phyloP scores from a whole-genome alignment of 2,797 vertebrate genomes.

The Selene dorsalis region DNA sequence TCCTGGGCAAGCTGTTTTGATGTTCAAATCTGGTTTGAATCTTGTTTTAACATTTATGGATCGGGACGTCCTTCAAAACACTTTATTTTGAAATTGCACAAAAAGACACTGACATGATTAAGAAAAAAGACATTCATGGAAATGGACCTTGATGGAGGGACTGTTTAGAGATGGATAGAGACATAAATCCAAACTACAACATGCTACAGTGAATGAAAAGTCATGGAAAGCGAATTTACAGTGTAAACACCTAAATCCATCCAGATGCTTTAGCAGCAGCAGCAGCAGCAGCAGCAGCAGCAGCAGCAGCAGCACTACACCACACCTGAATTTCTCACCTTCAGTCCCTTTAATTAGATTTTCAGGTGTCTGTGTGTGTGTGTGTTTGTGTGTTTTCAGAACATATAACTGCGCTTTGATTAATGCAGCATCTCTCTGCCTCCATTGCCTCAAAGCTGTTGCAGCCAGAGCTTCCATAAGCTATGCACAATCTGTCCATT shows the following conservation, averaged over 20 bases:
- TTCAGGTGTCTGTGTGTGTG: neutral
- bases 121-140: neutral
- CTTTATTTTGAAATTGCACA: neutral
- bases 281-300: too few species aligned
- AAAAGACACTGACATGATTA: neutral
- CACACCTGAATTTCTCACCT: neutral
- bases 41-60: neutral
- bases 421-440: slow-evolving; percentile 23
- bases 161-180: neutral
- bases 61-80: neutral
- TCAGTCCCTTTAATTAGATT: neutral
- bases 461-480: slow-evolving; percentile 50
- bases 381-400: neutral
- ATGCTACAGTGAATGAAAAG: neutral
- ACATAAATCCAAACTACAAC: too few species aligned
- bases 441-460: slow-evolving; percentile 22
- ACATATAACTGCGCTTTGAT: slow-evolving; percentile 3
- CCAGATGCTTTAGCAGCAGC: neutral
- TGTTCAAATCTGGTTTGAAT: neutral
- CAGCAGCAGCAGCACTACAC: neutral
- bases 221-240: neutral
- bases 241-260: neutral
- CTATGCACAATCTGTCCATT: slow-evolving; percentile 64
- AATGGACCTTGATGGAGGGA: neutral
- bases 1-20: neutral